These are phyloP conservation scores for Dendrocincla tyrannina DNA, from an alignment of 2,797 vertebrate genomes.

Conservation along the genomic window DNA sequence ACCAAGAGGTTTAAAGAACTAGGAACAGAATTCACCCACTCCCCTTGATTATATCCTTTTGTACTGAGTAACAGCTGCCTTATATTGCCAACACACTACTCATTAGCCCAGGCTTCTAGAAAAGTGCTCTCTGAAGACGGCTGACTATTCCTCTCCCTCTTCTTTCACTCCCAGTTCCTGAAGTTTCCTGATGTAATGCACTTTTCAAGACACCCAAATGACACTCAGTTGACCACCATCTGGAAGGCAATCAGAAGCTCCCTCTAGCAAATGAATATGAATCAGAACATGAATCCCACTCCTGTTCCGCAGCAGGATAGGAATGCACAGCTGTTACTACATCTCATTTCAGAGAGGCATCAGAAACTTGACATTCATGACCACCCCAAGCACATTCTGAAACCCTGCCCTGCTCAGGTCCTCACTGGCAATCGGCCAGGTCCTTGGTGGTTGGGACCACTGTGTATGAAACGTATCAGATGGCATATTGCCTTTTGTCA, in stretches of 20 bases:
- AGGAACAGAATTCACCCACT: neutral
- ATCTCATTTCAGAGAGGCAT: constrained; percentile 55
- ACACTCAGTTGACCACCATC: neutral
- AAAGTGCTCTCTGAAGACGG: neutral
- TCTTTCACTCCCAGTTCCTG: neutral
- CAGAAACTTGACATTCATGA: constrained; percentile 54
- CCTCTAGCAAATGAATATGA: neutral
- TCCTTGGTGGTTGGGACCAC: neutral
- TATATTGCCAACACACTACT: neutral
- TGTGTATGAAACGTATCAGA: neutral
- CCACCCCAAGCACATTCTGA: constrained; percentile 33
- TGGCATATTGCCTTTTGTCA: constrained; percentile 20
- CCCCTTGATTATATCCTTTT: neutral
- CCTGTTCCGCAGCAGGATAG: neutral
- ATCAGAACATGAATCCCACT: constrained; percentile 3
- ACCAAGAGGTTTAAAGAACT: neutral
- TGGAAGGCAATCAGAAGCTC: neutral
- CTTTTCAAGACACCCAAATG: neutral
- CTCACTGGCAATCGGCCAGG: constrained; percentile 3
- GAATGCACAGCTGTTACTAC: constrained; percentile 63
- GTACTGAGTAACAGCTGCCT: neutral
- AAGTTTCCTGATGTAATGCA: neutral
- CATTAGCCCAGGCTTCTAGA: neutral
- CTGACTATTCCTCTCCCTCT: neutral
- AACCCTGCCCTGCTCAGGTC: constrained; percentile 29